phyloP scores from a whole-genome alignment of 2,113 vertebrate genomes.

The Galeopterus variegatus region DNA sequence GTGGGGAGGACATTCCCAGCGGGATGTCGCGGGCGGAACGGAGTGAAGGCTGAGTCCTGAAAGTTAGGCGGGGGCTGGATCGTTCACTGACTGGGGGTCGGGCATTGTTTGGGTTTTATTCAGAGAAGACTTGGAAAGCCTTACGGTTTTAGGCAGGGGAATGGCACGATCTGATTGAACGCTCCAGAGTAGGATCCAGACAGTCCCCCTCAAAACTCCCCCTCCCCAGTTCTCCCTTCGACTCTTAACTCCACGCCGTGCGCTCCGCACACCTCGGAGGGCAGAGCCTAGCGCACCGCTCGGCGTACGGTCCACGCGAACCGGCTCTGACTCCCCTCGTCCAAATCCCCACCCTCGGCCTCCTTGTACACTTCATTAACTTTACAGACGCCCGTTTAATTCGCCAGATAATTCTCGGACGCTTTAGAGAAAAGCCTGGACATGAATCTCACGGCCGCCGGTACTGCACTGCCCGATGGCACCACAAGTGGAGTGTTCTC shows the following conservation, averaged over 20 bases:
- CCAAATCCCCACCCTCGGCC: neutral
- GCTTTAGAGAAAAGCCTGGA: neutral
- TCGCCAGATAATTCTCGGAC: neutral
- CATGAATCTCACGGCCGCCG: neutral
- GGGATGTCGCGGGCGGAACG: accelerated
- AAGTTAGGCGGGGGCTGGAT: neutral
- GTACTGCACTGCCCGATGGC: neutral
- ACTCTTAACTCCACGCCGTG: neutral
- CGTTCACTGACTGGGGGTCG: neutral
- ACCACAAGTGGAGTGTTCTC: neutral
- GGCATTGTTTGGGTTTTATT: neutral
- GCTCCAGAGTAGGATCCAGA: neutral
- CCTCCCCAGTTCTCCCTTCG: neutral
- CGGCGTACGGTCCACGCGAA: accelerated
- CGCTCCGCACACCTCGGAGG: neutral
- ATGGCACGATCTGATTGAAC: neutral
- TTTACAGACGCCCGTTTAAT: neutral
- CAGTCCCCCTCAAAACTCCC: neutral
- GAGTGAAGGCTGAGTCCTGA: neutral
- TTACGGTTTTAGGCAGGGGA: neutral
- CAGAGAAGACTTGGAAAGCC: neutral
- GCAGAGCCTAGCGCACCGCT: neutral
- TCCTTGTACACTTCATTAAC: neutral
- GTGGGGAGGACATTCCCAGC: neutral
- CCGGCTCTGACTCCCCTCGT: accelerated